Evolutionary conservation across 2,113 vertebrate genomes (phyloP), one percentile per base, ranked within the genome.

Genomic region (Lonchura striata): DNA sequence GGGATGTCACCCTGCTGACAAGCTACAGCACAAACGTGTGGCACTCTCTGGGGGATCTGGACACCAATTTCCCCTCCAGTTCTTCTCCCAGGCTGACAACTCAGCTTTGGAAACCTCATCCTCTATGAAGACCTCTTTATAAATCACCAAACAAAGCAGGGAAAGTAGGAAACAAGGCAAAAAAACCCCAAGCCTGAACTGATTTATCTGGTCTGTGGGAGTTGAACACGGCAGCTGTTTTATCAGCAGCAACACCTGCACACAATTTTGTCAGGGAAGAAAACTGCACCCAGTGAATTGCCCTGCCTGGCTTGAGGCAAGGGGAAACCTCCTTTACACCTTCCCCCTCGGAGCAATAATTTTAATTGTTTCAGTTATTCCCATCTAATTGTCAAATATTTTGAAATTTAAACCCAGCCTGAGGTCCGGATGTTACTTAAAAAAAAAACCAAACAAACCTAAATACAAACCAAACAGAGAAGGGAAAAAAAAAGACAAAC

Each of bases 301-400:
- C 64, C 39, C 42, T 28, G 17, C 21, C 86, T 94, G 90, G 84
- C 90, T 94, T 39, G n/a, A 88, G 64, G 92, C 93, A 70, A 79
- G n/a, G 57, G 44, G 53, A 82, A 90, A 94, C 59, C 72, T 83
- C 86, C 72, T 83, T 81, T 52, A 42, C 53, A 94, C 76, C 86
- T 87, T 91, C 57, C 69, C 63, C 53, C 70, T 93, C 61, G 52
- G 63, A 64, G 53, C 44, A 80, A 90, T 86, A 54, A 94, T 84
- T 96, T 79, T 66, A 95, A 97, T 91, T 92, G 94, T 94, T 95
- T 95, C 88, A 90, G 84, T 97, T 95, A 92, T 93, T 96, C 94
- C 82, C 69, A 82, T 79, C 82, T 97, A 95, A 97, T 97, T 86
- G 86, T 71, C 85, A 94, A 96, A 94, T n/a, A 50, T 84, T 94